A percentile compares a stretch with the other conserved stretches of the same genome.
Evolutionary conservation across 30 jellyfish, hydroid and myxozoan species (phyloP).

Genomic region (Sanderia malayensis): DNA sequence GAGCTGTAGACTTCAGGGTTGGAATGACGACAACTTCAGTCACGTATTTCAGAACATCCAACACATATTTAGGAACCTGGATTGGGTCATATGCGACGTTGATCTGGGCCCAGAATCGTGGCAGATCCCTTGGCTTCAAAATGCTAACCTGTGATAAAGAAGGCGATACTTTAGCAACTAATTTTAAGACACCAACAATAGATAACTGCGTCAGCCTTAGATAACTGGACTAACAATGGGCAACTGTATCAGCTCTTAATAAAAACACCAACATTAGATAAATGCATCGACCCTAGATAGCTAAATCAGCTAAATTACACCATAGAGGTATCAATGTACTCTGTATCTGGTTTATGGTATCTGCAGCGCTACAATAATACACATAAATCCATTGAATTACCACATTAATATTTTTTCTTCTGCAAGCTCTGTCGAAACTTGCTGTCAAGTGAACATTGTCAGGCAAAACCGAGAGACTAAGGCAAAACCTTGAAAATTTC

Average conservation of each 20-base stretch:
- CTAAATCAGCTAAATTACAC: no score
- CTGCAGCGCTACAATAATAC: no score
- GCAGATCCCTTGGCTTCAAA: slow-evolving; percentile 16
- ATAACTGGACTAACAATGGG: no score
- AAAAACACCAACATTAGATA: no score
- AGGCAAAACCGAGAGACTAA: not conserved
- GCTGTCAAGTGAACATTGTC: not conserved
- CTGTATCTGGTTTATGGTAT: no score
- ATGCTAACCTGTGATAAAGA: slow-evolving; percentile 57
- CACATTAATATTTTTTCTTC: not conserved
- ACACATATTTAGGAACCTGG: slow-evolving; percentile 25
- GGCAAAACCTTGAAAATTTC: not conserved
- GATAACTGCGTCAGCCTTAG: no score
- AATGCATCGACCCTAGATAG: no score
- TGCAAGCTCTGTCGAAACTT: not conserved
- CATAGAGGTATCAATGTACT: no score
- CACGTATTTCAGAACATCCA: slow-evolving; percentile 9
- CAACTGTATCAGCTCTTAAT: no score
- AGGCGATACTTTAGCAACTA: no score
- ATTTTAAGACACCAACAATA: no score
- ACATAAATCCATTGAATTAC: no score
- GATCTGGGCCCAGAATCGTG: slow-evolving; percentile 46
- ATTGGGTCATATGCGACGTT: slow-evolving; percentile 19
- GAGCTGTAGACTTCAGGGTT: slow-evolving; percentile 9
- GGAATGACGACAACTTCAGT: slow-evolving; percentile 7